Conservation (phyloP, 1,140 invertebrate species). For the Zophobas atratus region DNA sequence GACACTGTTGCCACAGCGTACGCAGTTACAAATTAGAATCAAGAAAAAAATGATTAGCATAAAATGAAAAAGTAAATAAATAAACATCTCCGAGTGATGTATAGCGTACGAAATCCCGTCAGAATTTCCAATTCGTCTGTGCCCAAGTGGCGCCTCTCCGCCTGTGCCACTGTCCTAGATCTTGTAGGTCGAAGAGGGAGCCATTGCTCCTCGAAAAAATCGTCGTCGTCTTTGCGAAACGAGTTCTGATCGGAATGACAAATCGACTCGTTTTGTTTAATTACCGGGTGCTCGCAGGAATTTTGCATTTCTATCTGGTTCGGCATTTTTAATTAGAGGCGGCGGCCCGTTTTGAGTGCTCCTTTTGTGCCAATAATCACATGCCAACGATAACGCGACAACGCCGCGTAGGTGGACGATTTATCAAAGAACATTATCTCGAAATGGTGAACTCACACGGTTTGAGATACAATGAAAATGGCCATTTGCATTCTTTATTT, state of each 20-base stretch:
- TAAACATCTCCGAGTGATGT: no score
- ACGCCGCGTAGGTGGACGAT: background rate
- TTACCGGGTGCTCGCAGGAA: background rate
- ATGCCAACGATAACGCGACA: conserved; percentile 5
- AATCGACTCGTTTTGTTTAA: conserved; percentile 11
- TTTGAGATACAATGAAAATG: background rate
- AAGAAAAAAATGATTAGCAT: no score
- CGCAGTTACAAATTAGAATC: no score
- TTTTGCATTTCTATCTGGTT: conserved; percentile 1
- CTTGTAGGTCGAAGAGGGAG: conserved; percentile 6
- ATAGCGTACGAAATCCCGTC: no score
- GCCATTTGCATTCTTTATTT: background rate
- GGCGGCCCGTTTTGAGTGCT: background rate
- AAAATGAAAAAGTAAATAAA: no score
- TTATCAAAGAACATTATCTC: conserved; percentile 1
- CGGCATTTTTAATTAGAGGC: conserved; percentile 14
- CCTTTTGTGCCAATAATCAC: conserved; percentile 5
- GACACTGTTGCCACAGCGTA: no score
- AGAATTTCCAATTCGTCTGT: background rate
- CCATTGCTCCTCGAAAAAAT: background rate
- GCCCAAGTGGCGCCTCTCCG: background rate
- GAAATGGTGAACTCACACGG: background rate
- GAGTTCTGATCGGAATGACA: background rate
- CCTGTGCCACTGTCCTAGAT: background rate
- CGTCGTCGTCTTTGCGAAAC: background rate